These are phyloP conservation scores for Phymastichus coffea DNA, from an alignment of 1,140 invertebrate genomes.

Conservation along the genomic window DNA sequence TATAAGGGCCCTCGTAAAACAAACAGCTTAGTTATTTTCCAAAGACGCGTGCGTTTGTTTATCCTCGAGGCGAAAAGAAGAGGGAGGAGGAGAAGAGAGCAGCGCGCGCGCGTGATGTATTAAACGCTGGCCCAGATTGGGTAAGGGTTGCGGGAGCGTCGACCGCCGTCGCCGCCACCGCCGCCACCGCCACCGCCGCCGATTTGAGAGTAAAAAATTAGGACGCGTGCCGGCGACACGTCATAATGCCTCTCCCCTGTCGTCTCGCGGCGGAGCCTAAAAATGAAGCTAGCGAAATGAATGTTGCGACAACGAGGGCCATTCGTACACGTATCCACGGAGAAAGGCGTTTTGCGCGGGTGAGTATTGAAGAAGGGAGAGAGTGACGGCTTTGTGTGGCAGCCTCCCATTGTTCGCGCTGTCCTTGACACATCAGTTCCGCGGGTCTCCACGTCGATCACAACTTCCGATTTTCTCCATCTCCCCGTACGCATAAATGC, in stretches of 20 bases:
- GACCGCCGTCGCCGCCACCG: neutral
- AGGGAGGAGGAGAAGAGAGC: neutral
- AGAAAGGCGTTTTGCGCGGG: neutral
- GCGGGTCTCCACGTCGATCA: conserved; percentile 18
- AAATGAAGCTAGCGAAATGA: conserved; percentile 23
- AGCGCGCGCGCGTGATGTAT: conserved; percentile 2
- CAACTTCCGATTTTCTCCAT: conserved; percentile 24
- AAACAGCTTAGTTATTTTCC: conserved; percentile 22
- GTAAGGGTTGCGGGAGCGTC: neutral
- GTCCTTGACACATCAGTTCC: conserved; percentile 28
- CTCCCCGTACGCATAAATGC: conserved; percentile 22
- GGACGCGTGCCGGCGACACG: conserved; percentile 3
- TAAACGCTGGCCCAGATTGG: conserved; percentile 9
- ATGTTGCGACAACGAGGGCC: conserved; percentile 18
- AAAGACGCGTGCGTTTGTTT: neutral
- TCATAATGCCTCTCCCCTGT: neutral
- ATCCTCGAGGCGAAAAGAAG: neutral
- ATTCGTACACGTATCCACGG: neutral
- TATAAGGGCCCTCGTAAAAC: conserved; percentile 10
- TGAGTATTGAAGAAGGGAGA: neutral
- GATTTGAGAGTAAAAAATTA: conserved; percentile 18
- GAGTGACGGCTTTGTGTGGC: conserved; percentile 4
- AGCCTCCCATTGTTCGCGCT: conserved; percentile 18
- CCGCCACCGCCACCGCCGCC: neutral
- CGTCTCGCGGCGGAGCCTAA: neutral